These are phyloP conservation scores for Intellagama lesueurii DNA, from an alignment of 2,797 vertebrate species.

Conservation along the genomic window DNA sequence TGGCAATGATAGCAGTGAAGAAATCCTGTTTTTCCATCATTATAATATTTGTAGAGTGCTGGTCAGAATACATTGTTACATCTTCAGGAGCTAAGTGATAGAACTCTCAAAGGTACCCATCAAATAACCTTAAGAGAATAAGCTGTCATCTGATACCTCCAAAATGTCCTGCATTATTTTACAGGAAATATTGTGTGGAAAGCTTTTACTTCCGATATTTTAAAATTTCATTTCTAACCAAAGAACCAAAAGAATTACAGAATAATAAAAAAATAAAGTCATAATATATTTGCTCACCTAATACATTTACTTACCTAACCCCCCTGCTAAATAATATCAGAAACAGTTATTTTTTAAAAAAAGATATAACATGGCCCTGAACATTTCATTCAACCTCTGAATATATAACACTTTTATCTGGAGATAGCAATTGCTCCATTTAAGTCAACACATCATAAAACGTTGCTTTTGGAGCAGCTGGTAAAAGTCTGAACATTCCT, in stretches of 20 bases:
- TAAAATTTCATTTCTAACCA: neutral
- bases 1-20: too few species aligned
- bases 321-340: neutral
- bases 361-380: neutral
- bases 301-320: constrained; percentile 22
- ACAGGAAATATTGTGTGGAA: constrained; percentile 3
- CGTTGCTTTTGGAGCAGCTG: constrained; percentile 44
- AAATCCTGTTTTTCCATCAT: too few species aligned
- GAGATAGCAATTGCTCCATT: constrained; percentile 26
- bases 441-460: constrained; percentile 42
- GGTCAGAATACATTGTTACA: too few species aligned
- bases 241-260: neutral
- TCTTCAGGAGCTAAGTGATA: too few species aligned
- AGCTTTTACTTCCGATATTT: neutral
- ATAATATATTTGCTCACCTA: too few species aligned
- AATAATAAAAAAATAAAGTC: constrained; percentile 16
- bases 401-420: constrained; percentile 22
- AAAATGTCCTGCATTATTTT: neutral
- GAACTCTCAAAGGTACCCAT: neutral
- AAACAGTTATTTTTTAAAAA: constrained; percentile 7
- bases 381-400: neutral
- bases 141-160: neutral
- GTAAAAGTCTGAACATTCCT: constrained; percentile 52
- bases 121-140: constrained; percentile 5
- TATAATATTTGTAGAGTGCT: too few species aligned